These are phyloP conservation scores for Pseudomyrmex dendroicus DNA, from an alignment of 1,140 invertebrate species.

Conservation along the genomic window DNA sequence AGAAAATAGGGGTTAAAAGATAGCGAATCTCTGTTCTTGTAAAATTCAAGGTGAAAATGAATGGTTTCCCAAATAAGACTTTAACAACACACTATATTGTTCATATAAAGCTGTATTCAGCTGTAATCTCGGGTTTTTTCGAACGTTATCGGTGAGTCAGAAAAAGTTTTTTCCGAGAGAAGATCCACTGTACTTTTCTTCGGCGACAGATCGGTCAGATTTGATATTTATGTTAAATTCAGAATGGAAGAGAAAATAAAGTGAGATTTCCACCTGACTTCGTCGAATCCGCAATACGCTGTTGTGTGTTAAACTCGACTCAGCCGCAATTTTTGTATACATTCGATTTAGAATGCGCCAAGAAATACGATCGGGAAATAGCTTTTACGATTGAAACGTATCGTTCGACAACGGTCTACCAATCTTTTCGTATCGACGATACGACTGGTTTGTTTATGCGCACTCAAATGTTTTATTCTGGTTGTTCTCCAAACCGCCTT, in stretches of 20 bases:
- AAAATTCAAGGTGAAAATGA: too few species aligned
- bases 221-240: background rate
- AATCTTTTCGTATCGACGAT: conserved; percentile 52
- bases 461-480: conserved; percentile 40
- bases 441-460: conserved; percentile 24
- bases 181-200: background rate
- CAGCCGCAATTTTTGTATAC: conserved; percentile 11
- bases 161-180: background rate
- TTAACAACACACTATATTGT: too few species aligned
- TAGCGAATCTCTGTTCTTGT: too few species aligned
- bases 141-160: too few species aligned
- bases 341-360: conserved; percentile 25
- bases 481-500: conserved; percentile 21
- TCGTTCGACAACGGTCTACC: conserved; percentile 60
- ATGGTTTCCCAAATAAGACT: too few species aligned
- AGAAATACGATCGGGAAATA: conserved; percentile 67
- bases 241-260: background rate
- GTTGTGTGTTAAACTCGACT: conserved; percentile 22
- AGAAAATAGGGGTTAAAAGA: too few species aligned
- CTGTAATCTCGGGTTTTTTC: too few species aligned
- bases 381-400: conserved; percentile 65
- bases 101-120: too few species aligned
- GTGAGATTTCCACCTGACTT: background rate
- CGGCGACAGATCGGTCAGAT: background rate
- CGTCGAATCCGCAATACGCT: background rate